Conservation (phyloP, 2,113 vertebrate species). For the Phalacrocorax carbo region DNA sequence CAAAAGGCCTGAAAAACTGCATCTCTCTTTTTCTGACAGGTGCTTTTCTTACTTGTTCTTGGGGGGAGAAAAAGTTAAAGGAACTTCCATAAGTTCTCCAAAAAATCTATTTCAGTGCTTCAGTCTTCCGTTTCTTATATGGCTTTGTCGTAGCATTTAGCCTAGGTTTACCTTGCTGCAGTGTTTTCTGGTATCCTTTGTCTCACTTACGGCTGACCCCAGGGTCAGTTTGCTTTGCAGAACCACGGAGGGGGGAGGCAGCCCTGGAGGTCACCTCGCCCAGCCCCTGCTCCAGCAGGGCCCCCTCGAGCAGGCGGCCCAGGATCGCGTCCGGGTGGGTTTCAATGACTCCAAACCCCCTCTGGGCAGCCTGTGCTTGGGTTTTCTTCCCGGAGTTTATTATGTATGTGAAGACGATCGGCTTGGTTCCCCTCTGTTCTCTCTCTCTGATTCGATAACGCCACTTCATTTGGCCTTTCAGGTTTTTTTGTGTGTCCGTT, state of each 20-base stretch:
- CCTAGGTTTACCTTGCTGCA: background rate
- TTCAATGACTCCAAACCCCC: background rate
- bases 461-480: background rate
- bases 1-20: background rate
- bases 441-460: background rate
- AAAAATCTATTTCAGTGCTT: background rate
- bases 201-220: background rate
- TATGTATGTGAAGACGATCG: fast-evolving
- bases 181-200: background rate
- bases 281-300: background rate
- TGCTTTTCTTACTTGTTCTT: background rate
- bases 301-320: background rate
- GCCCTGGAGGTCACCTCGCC: background rate
- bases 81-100: background rate
- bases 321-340: fast-evolving
- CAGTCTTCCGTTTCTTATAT: background rate
- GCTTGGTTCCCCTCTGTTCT: background rate
- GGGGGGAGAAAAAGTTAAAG: no score
- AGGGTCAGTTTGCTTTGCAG: background rate
- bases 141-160: background rate
- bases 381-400: background rate
- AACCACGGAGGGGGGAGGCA: background rate
- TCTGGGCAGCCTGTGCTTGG: background rate
- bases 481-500: background rate
- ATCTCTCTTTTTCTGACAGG: background rate